phyloP scores from a whole-genome alignment of 23 tunicate species.

The Ciona savignyi region DNA sequence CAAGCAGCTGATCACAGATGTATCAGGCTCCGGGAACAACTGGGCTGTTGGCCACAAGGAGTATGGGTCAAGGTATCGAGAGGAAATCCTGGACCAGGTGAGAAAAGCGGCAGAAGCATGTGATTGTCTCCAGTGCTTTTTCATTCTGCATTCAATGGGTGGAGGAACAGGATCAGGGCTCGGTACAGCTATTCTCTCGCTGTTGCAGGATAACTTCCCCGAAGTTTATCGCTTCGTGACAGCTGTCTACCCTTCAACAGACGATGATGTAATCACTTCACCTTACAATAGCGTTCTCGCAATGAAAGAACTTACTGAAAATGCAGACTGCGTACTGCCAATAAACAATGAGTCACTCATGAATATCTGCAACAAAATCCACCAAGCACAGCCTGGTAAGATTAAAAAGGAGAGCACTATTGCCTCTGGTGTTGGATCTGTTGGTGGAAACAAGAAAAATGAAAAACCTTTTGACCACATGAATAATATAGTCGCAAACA shows the following conservation, averaged over 20 bases:
- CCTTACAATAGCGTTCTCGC: slow-evolving; percentile 96
- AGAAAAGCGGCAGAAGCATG: slow-evolving; percentile 93
- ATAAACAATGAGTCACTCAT: slow-evolving; percentile 79
- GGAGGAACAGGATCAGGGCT: slow-evolving; percentile 99
- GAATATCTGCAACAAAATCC: slow-evolving; percentile 62
- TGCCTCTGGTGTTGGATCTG: slow-evolving; percentile 17
- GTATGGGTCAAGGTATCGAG: slow-evolving; percentile 75
- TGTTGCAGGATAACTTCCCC: slow-evolving; percentile 74
- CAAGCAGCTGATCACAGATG: slow-evolving; percentile 81
- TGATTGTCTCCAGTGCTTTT: slow-evolving; percentile 94
- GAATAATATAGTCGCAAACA: slow-evolving; percentile 95
- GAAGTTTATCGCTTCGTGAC: slow-evolving; percentile 93
- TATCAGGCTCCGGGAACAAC: slow-evolving; percentile 98
- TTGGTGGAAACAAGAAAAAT: slow-evolving; percentile 15
- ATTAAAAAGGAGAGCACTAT: neutral
- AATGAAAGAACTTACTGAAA: slow-evolving; percentile 82
- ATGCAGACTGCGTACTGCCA: slow-evolving; percentile 96
- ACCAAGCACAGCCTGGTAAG: neutral
- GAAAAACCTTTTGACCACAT: slow-evolving; percentile 82
- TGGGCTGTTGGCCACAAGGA: slow-evolving; percentile 98
- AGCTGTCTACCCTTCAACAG: slow-evolving; percentile 91
- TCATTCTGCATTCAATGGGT: slow-evolving; percentile 97
- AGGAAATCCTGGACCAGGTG: slow-evolving; percentile 63
- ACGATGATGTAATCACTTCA: slow-evolving; percentile 98
- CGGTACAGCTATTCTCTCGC: slow-evolving; percentile 79